Evolutionary conservation across 2,113 vertebrate species (phyloP).

Genomic region (Stomatorhinus ivindoensis): DNA sequence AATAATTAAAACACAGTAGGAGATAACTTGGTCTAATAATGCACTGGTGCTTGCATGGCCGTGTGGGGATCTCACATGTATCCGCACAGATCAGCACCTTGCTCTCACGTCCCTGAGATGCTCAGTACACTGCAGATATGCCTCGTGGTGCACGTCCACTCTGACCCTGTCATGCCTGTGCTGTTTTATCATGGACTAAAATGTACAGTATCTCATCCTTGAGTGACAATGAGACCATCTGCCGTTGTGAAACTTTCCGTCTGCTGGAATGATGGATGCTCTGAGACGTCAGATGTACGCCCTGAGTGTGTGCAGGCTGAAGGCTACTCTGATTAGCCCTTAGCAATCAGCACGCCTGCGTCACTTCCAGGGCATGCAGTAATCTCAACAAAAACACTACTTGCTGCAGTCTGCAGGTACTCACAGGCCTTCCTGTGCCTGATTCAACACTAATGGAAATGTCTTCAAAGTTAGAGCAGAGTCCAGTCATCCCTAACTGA

Average conservation of each 20-base stretch:
- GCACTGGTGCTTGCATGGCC: too few relatives aligned
- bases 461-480: neutral
- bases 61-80: neutral
- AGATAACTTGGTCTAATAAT: neutral
- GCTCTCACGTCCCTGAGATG: neutral
- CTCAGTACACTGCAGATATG: neutral
- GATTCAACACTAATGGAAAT: neutral
- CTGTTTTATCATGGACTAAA: neutral
- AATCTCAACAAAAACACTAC: neutral
- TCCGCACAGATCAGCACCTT: neutral
- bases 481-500: neutral
- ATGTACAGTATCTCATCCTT: neutral
- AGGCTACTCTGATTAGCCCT: neutral
- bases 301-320: too few relatives aligned
- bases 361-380: neutral
- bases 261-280: neutral
- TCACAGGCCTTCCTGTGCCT: neutral
- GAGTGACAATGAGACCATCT: neutral
- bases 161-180: neutral
- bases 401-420: neutral
- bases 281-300: neutral
- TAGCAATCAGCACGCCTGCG: neutral
- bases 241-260: neutral
- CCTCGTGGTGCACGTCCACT: neutral
- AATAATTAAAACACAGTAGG: neutral